Evolutionary conservation across 2,888 invertebrate genomes (phyloP), one percentile per base, ranked within the genome.

Genomic region (Arctia plantaginis): DNA sequence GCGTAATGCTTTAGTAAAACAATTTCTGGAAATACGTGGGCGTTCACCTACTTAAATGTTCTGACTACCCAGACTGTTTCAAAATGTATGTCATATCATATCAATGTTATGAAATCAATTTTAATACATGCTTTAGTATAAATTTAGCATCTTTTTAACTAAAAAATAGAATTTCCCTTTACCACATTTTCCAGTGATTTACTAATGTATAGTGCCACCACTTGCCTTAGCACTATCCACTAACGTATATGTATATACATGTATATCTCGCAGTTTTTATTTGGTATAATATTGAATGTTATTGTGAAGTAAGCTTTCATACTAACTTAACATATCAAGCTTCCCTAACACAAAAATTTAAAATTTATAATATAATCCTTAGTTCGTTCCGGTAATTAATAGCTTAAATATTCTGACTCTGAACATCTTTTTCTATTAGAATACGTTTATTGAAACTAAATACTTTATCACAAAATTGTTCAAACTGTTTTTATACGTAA

Each of bases 21-120:
- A n/a, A n/a, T n/a, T n/a, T 55, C 55, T 55, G n/a, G 55, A n/a
- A 55, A n/a, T 55, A n/a, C 55, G 55, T n/a, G n/a, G 55, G 55
- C n/a, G 7, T n/a, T n/a, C n/a, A 55, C 55, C n/a, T n/a, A n/a
- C n/a, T 55, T 55, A 55, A 55, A n/a, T 0, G n/a, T 55, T n/a
- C n/a, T 55, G 13, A n/a, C 55, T n/a, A 55, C 55, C 55, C 12
- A 55, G 0, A 51, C 3, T 51, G 10, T 51, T 51, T 23, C 18
- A 23, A 51, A 23, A 8, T 23, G 23, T n/a, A 41, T 41, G 13
- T 12, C 12, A 51, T n/a, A n/a, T 10, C 3, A 51, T 41, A 41
- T 41, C 41, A 41, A 41, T 13, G 41, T 41, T 13, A 41, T 12
- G 0, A 41, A 3, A 35, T 47, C 47, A 47, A 47, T 20, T 20